Evolutionary conservation across 2,113 vertebrate genomes (phyloP), one percentile per base, ranked within the genome.

Genomic region (Archilochus colubris): DNA sequence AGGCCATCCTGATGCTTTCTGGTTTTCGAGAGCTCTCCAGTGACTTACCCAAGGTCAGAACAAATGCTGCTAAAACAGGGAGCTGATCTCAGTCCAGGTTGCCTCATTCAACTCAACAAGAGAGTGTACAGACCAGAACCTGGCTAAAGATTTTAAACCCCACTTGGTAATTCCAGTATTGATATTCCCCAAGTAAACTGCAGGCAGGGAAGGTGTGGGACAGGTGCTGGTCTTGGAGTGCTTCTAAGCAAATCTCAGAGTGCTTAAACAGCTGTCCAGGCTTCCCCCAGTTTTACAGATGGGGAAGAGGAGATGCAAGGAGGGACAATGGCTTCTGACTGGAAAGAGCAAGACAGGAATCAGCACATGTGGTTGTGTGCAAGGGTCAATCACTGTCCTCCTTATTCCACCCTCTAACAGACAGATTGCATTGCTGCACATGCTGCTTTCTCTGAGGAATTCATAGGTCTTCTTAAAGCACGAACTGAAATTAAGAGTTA

Each of bases 331-430:
- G 62, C 72, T 66, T 27, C 3, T 31, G 8, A 0, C 21, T 46
- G 67, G 48, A 9, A 16, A 31, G 59, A 6, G 1, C 28, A 4
- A 6, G 66, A 31, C 2, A 44, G 66, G 82, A 63, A 6, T 30
- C 33, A 23, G 20, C 12, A 31, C 10, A 68, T 36, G 8, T 21
- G 24, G 44, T 2, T 27, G 23, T 24, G 68, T 14, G 7, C 58
- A 17, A 5, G 12, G 40, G n/a, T 50, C 76, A 4, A 24, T 27
- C 5, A 0, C 54, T 43, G 22, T 3, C 53, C 23, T 48, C 59
- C 80, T 33, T 48, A 24, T 21, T 38, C 55, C 3, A 0, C 43
- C 25, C 15, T 9, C 14, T 1, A 9, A 30, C 63, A 0, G 58
- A 44, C 14, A 19, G 30, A 61, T 46, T 40, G 21, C 14, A 2